A percentile compares a stretch with the other conserved stretches of the same genome.
Evolutionary conservation across 2,888 invertebrate species (phyloP).

Genomic region (Ptilodon capucinus): DNA sequence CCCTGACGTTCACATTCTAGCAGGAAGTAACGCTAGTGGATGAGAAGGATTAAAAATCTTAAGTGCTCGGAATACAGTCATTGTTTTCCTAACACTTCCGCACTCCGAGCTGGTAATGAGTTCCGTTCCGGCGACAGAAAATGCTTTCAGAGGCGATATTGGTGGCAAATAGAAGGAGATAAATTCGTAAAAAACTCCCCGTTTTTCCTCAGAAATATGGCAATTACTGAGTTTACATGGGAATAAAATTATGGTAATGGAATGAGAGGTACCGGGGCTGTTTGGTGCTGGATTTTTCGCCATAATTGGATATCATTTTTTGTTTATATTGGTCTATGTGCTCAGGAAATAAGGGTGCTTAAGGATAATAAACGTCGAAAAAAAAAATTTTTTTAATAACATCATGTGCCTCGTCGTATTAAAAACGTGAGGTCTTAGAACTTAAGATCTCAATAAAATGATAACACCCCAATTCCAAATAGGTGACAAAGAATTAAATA

Average conservation of each 20-base stretch:
- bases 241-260: conserved; percentile 37
- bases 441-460: too few species aligned
- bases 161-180: conserved; percentile 25
- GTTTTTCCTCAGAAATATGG: conserved; percentile 23
- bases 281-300: conserved; percentile 12
- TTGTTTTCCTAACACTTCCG: conserved; percentile 8
- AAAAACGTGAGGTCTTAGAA: too few species aligned
- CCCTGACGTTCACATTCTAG: too few species aligned
- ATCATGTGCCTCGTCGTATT: too few species aligned
- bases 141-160: conserved; percentile 20
- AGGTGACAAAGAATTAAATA: too few species aligned
- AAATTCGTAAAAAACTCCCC: conserved; percentile 29
- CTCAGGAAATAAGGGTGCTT: background rate
- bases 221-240: conserved; percentile 42
- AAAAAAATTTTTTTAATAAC: too few species aligned
- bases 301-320: conserved; percentile 26
- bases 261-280: conserved; percentile 6
- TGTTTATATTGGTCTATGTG: conserved; percentile 8
- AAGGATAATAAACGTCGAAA: too few species aligned
- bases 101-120: conserved; percentile 1
- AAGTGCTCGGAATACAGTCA: background rate
- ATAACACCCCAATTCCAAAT: too few species aligned
- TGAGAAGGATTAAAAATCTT: background rate
- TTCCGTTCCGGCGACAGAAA: conserved; percentile 6
- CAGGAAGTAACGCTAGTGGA: too few species aligned